Conservation (phyloP, 1,140 invertebrate genomes). For the Wiebesia pumilae region DNA sequence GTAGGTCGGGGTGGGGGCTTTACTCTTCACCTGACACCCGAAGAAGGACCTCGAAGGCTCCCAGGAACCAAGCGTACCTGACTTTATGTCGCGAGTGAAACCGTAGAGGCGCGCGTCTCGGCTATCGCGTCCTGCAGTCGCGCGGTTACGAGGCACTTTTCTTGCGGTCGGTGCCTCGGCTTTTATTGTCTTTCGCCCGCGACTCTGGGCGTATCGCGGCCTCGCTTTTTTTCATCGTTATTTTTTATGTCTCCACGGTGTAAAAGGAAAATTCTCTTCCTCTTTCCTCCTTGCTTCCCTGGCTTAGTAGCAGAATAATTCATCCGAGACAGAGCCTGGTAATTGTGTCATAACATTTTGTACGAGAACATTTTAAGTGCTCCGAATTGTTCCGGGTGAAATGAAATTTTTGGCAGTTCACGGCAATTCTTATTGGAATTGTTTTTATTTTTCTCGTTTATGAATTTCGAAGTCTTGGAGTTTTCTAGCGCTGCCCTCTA, state of each 20-base stretch:
- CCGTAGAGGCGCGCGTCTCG: conserved; percentile 33
- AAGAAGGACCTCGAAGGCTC: background rate
- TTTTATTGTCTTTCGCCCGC: conserved; percentile 50
- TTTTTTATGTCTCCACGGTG: conserved; percentile 26
- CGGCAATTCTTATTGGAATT: background rate
- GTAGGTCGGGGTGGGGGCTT: conserved; percentile 23
- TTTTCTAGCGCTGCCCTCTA: background rate
- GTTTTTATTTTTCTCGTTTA: background rate
- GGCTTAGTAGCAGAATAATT: conserved; percentile 33
- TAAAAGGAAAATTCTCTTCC: conserved; percentile 28
- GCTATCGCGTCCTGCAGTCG: conserved; percentile 15
- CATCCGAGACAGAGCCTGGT: background rate
- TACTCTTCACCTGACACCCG: conserved; percentile 52
- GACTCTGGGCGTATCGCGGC: conserved; percentile 21
- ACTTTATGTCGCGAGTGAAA: conserved; percentile 41
- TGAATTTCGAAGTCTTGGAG: background rate
- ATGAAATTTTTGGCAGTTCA: background rate
- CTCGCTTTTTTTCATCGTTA: conserved; percentile 45
- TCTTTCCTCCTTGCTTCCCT: background rate
- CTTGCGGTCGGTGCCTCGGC: conserved; percentile 22
- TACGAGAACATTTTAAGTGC: background rate
- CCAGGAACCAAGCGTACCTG: conserved; percentile 15
- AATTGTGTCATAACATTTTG: conserved; percentile 36
- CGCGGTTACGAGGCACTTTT: conserved; percentile 46
- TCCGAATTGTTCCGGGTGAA: background rate